Conservation (phyloP, 2,797 vertebrate species). For the Hydrocynus forskahlii region DNA sequence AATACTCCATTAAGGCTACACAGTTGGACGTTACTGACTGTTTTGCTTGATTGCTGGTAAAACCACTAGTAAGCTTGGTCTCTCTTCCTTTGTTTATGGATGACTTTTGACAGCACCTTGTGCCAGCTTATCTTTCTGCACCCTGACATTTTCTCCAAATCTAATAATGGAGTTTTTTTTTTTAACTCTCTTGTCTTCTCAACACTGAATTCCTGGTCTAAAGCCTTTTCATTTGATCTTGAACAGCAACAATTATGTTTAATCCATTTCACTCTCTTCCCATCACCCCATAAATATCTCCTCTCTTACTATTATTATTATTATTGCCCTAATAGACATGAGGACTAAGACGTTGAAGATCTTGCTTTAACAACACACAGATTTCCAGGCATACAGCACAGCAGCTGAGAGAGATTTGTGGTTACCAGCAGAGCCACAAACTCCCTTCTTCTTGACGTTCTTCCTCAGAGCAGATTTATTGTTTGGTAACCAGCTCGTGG, state of each 20-base stretch:
- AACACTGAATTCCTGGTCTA: not conserved
- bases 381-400: slow-evolving; percentile 3
- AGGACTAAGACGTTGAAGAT: slow-evolving; percentile 8
- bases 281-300: not conserved
- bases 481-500: slow-evolving; percentile 24
- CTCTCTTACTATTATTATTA: not conserved
- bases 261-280: not conserved
- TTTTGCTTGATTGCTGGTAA: no score
- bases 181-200: not conserved
- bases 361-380: slow-evolving; percentile 10
- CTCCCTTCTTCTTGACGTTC: slow-evolving; percentile 25
- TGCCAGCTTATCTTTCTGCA: not conserved
- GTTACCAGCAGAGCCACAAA: slow-evolving; percentile 45
- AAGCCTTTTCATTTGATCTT: not conserved
- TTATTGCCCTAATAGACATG: slow-evolving; percentile 19
- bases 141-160: not conserved
- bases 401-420: slow-evolving; percentile 54
- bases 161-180: not conserved
- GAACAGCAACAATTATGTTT: not conserved
- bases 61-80: not conserved
- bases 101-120: not conserved
- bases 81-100: not conserved
- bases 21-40: no score
- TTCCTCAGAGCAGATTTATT: slow-evolving; percentile 33
- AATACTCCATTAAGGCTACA: no score